A percentile compares a stretch with the other conserved stretches of the same genome.
These are phyloP conservation scores for Microchrysa polita DNA, from an alignment of 2,888 invertebrate species.

Conservation along the genomic window DNA sequence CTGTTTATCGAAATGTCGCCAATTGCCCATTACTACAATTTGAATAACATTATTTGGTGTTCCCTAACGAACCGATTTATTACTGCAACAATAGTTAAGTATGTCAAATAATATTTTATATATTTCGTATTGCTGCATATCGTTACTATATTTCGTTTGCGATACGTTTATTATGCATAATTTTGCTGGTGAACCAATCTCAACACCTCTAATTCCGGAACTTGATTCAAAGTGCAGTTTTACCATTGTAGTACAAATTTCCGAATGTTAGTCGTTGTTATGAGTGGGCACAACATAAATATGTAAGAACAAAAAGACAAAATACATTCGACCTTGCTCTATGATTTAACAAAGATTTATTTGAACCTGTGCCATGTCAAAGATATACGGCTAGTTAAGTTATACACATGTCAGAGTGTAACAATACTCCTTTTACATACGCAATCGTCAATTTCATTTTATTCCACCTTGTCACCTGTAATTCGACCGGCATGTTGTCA, in stretches of 20 bases:
- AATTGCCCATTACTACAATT: background rate
- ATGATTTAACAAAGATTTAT: background rate
- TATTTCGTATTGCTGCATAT: slow-evolving; percentile 11
- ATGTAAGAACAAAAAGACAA: background rate
- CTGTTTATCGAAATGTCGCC: too few relatives aligned
- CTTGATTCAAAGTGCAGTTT: background rate
- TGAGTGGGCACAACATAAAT: background rate
- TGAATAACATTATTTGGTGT: background rate
- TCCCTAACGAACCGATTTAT: background rate
- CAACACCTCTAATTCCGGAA: background rate
- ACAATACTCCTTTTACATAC: background rate
- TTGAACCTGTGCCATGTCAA: background rate
- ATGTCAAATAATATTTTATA: background rate
- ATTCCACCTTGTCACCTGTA: slow-evolving; percentile 30
- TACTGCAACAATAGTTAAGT: too few relatives aligned
- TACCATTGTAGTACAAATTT: background rate
- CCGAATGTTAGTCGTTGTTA: too few relatives aligned
- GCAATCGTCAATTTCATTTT: slow-evolving; percentile 4
- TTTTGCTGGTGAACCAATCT: slow-evolving; percentile 19
- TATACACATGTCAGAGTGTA: too few relatives aligned
- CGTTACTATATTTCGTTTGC: slow-evolving; percentile 13
- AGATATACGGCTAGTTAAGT: background rate
- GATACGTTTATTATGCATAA: too few relatives aligned
- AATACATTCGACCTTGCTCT: slow-evolving; percentile 16
- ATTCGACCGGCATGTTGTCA: background rate